Evolutionary conservation across 2,797 vertebrate genomes (phyloP).

Genomic region (Myotis daubentonii): DNA sequence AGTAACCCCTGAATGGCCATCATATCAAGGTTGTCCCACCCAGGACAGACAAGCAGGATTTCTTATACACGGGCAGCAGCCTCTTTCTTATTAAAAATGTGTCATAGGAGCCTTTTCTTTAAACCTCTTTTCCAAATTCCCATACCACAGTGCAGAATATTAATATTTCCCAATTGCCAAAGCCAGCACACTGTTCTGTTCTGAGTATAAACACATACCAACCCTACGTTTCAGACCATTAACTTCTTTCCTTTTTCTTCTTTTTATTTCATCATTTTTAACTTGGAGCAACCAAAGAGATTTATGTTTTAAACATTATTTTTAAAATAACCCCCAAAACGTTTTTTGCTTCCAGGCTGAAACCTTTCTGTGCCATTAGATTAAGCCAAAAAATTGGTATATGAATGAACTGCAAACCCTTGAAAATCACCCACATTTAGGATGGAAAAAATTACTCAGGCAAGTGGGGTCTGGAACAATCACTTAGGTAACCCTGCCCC

Average conservation of each 20-base stretch:
- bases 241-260: conserved; percentile 63
- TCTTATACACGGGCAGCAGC: neutral
- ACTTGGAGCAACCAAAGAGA: conserved; percentile 58
- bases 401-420: conserved; percentile 41
- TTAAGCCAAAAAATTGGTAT: conserved; percentile 44
- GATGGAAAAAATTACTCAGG: conserved; percentile 64
- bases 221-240: conserved; percentile 62
- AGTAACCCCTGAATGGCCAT: neutral
- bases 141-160: conserved; percentile 42
- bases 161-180: conserved; percentile 49
- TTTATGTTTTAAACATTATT: conserved; percentile 63
- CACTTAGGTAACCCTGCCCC: conserved; percentile 13
- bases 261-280: conserved; percentile 68
- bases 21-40: neutral
- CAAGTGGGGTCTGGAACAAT: conserved; percentile 13
- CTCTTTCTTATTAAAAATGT: conserved; percentile 43
- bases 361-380: conserved; percentile 56
- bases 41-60: neutral
- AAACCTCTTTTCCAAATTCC: conserved; percentile 43
- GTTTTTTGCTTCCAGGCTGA: conserved; percentile 21
- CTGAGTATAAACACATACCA: conserved; percentile 55
- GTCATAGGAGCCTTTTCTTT: neutral
- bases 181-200: conserved; percentile 50
- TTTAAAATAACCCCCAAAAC: conserved; percentile 27
- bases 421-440: conserved; percentile 45